Evolutionary conservation across 2,888 invertebrate genomes (phyloP).

Genomic region (Parthenolecanium corni): DNA sequence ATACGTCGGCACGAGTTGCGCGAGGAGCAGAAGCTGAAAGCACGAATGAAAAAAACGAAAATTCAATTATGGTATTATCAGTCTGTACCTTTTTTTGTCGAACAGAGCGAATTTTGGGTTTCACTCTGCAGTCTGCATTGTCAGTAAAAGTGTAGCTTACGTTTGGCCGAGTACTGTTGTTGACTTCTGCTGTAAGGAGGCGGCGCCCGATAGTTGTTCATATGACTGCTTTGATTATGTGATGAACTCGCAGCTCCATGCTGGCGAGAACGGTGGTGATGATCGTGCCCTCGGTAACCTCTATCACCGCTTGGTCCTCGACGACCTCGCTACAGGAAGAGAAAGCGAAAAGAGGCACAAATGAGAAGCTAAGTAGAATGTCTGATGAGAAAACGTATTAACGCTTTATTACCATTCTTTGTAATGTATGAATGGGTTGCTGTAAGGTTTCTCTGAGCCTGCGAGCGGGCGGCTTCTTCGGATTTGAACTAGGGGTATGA

Average conservation of each 20-base stretch:
- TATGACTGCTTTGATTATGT: not conserved
- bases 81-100: not conserved
- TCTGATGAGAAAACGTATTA: too few relatives aligned
- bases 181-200: constrained; percentile 16
- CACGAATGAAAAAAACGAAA: not conserved
- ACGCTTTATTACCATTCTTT: constrained; percentile 80
- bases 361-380: too few relatives aligned
- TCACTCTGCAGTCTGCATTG: not conserved
- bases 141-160: not conserved
- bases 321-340: not conserved
- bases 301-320: constrained; percentile 11
- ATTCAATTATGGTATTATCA: not conserved
- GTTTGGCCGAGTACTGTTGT: constrained; percentile 17
- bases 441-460: constrained; percentile 83
- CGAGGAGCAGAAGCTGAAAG: constrained; percentile 13
- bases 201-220: constrained; percentile 9
- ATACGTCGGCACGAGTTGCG: constrained; percentile 18
- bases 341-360: not conserved
- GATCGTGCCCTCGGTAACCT: constrained; percentile 4
- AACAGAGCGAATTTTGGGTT: not conserved
- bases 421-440: constrained; percentile 78
- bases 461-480: constrained; percentile 89
- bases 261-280: not conserved
- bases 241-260: constrained; percentile 3
- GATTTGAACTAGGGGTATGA: constrained; percentile 97